These are phyloP conservation scores for Apis dorsata DNA, from an alignment of 1,140 invertebrate species.

Conservation along the genomic window DNA sequence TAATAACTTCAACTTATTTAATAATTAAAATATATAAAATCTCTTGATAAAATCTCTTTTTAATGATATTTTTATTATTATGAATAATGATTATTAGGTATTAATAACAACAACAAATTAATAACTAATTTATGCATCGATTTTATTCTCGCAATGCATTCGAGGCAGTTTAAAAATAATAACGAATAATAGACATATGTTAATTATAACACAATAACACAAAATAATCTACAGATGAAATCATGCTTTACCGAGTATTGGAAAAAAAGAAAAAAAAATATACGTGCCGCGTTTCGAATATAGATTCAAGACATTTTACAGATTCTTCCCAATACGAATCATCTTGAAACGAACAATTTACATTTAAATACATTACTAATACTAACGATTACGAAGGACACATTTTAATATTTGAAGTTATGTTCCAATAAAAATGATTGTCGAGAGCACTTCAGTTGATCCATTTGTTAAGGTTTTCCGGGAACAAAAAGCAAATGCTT, in stretches of 20 bases:
- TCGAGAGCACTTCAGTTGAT: not conserved
- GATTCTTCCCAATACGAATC: not conserved
- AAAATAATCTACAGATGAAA: constrained; percentile 18
- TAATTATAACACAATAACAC: not conserved
- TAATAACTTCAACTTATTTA: no score
- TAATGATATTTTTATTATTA: not conserved
- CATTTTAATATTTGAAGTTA: not conserved
- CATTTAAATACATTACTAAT: constrained; percentile 35
- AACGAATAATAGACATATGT: not conserved
- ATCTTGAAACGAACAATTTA: constrained; percentile 1
- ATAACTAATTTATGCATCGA: not conserved
- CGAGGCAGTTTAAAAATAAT: not conserved
- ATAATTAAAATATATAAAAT: not conserved
- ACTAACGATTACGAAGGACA: constrained; percentile 33
- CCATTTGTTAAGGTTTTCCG: not conserved
- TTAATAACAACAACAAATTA: not conserved
- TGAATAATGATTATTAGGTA: not conserved
- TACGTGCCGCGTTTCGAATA: not conserved
- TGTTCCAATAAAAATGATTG: constrained; percentile 1
- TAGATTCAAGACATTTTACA: not conserved
- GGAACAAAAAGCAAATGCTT: no score
- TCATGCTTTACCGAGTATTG: constrained; percentile 6
- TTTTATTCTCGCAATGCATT: not conserved
- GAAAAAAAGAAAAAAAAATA: not conserved
- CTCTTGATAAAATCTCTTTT: not conserved